phyloP scores from a whole-genome alignment of 2,113 vertebrate genomes.

The Microcebus ravelobensis region DNA sequence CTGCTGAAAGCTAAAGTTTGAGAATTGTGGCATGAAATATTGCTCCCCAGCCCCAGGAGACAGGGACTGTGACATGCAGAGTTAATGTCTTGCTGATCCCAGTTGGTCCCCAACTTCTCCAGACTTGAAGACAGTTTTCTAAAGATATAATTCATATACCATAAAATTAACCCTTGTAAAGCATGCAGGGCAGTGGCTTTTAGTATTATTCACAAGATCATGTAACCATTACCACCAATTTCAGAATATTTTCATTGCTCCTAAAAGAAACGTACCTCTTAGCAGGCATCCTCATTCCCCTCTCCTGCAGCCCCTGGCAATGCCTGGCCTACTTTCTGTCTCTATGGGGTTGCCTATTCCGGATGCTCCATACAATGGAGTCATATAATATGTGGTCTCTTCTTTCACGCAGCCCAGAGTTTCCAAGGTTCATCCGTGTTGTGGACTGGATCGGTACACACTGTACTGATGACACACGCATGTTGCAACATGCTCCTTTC shows the following conservation, averaged over 20 bases:
- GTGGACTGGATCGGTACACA: background rate
- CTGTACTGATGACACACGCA: too few species aligned
- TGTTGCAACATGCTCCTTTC: background rate
- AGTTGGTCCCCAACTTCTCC: background rate
- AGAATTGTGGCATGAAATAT: background rate
- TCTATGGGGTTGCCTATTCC: background rate
- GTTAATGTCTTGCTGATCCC: background rate
- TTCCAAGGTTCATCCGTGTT: background rate
- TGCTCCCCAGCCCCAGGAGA: background rate
- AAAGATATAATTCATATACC: background rate
- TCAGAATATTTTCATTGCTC: background rate
- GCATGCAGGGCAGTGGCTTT: background rate
- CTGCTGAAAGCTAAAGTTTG: background rate
- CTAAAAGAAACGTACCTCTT: background rate
- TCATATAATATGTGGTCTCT: background rate
- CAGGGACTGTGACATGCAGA: rapidly evolving
- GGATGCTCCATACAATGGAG: background rate
- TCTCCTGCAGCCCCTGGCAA: background rate
- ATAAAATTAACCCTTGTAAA: background rate
- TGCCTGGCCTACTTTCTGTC: background rate
- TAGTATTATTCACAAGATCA: background rate
- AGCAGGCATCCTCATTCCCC: background rate
- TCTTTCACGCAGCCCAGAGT: background rate
- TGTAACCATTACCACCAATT: background rate
- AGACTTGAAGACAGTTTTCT: background rate